A percentile compares a stretch with the other conserved stretches of the same genome.
phyloP scores from a whole-genome alignment of 2,888 invertebrate species.

The Crossocerus cetratus region DNA sequence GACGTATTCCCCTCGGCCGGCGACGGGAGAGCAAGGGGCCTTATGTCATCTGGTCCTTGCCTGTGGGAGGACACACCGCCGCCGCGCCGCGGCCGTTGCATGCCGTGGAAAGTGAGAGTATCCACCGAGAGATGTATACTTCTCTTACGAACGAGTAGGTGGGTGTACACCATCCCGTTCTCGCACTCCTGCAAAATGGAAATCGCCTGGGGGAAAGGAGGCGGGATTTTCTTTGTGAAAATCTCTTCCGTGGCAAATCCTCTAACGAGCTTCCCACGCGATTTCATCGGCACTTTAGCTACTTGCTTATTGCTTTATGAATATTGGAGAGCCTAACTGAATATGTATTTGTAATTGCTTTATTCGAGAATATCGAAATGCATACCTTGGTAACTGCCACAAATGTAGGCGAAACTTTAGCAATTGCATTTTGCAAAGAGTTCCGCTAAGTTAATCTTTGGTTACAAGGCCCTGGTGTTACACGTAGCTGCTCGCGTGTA shows the following conservation, averaged over 20 bases:
- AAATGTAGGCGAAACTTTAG: slow-evolving; percentile 6
- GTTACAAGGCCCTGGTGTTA: slow-evolving; percentile 56
- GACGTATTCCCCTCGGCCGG: slow-evolving; percentile 36
- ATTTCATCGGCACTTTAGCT: too few relatives aligned
- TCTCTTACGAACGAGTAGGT: slow-evolving; percentile 13
- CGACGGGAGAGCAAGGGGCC: slow-evolving; percentile 45
- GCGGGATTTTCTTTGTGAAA: slow-evolving; percentile 34
- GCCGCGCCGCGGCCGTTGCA: slow-evolving; percentile 1
- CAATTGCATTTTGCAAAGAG: slow-evolving; percentile 41
- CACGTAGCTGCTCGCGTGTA: slow-evolving; percentile 33
- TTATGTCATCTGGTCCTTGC: slow-evolving; percentile 60
- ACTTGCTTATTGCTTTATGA: too few relatives aligned
- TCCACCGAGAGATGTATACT: slow-evolving; percentile 11
- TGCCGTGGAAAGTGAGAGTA: slow-evolving; percentile 66
- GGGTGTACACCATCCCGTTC: background rate
- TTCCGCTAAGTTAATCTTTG: slow-evolving; percentile 58
- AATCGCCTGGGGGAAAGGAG: slow-evolving; percentile 46
- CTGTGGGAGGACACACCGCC: slow-evolving; percentile 42
- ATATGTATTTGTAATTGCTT: slow-evolving; percentile 11
- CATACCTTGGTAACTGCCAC: background rate
- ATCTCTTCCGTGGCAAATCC: slow-evolving; percentile 4
- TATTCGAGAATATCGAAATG: slow-evolving; percentile 40
- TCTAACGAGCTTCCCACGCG: slow-evolving; percentile 37
- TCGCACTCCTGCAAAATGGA: slow-evolving; percentile 36
- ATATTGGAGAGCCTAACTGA: too few relatives aligned